Conservation (phyloP, 1,140 invertebrate species). For the Drosophila fuyamai region DNA sequence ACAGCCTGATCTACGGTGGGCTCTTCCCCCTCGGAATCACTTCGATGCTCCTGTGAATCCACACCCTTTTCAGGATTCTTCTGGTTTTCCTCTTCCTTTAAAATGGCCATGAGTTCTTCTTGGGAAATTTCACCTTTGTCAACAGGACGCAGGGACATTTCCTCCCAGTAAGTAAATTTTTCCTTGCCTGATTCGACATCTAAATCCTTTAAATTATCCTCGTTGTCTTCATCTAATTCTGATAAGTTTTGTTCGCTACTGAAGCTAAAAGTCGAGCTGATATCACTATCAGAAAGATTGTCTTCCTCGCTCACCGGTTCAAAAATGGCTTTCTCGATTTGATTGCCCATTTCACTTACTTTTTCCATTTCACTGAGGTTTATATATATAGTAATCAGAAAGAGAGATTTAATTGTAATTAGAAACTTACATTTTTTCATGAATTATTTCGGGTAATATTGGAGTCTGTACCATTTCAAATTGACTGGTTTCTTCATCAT, state of each 20-base stretch:
- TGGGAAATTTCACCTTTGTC: constrained; percentile 24
- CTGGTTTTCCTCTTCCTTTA: neutral
- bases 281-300: neutral
- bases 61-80: neutral
- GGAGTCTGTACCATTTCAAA: neutral
- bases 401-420: neutral
- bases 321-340: neutral
- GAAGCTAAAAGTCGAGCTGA: neutral
- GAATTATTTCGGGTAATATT: neutral
- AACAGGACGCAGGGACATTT: constrained; percentile 20
- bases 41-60: neutral
- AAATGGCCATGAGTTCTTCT: constrained; percentile 8
- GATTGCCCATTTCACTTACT: neutral
- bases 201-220: neutral
- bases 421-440: neutral
- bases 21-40: neutral
- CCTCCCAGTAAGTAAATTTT: constrained; percentile 17
- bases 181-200: neutral
- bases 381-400: too few species aligned
- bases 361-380: neutral
- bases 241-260: neutral
- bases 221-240: neutral
- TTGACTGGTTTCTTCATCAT: neutral
- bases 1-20: neutral
- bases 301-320: neutral